Evolutionary conservation across 2,888 invertebrate genomes (phyloP), one percentile per base, ranked within the genome.

Genomic region (Cosmia trapezina): DNA sequence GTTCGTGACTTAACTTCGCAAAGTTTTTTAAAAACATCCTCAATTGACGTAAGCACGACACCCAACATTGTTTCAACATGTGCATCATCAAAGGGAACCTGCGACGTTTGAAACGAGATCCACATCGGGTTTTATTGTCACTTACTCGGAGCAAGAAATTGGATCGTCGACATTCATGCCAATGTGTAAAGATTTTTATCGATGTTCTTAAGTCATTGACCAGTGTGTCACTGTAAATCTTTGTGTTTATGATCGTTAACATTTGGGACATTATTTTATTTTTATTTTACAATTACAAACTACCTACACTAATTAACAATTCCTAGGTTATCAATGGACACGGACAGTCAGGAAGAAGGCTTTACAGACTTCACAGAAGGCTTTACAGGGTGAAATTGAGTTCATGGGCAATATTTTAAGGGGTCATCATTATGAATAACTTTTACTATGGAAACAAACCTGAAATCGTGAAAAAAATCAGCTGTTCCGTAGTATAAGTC

Each of bases 21-120:
- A 45, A 61, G 6, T 22, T 28, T 17, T 59, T 22, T 14, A 41
- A 66, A 68, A 64, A 47, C 12, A 11, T 37, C 19, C 2, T 19
- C 28, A 19, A 61, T 37, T 66, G 83, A 70, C 67, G 73, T 54
- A 62, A 69, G 69, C 60, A 53, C 6, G 6, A 33, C 22, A 61
- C 4, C 9, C 12, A 63, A 69, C 49, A 62, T 57, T 82, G 57
- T 75, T 73, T 57, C 64, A 78, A 72, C 69, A 74, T 41, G 45
- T 63, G 43, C 43, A 41, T 59, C 70, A 65, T 85, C 76, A 76
- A 83, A 79, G 33, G 63, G n/a, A 62, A 47, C 37, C 12, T 41
- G 61, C 2, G 4, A 33, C 56, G 59, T 79, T 71, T 85, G 83
- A 83, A 83, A 76, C 37, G 62, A 74, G 37, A 79, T 68, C 60